Evolutionary conservation across 2,797 vertebrate species (phyloP).

Genomic region (Prunella strophiata): DNA sequence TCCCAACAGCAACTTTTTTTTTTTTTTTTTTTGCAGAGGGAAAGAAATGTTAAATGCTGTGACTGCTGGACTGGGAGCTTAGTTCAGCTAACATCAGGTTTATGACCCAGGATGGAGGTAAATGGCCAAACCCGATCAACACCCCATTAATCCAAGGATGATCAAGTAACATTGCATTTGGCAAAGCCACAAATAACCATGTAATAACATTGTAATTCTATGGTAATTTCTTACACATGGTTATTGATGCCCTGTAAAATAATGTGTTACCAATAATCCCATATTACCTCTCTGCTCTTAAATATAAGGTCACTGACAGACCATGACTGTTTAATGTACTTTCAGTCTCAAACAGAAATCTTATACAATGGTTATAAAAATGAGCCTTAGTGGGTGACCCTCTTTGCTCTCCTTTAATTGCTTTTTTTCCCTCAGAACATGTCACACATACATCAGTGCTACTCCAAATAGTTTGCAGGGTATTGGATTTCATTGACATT

Average conservation of each 20-base stretch:
- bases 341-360: constrained; percentile 49
- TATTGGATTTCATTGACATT: background rate
- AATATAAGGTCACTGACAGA: constrained; percentile 68
- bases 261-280: constrained; percentile 67
- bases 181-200: constrained; percentile 67
- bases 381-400: background rate
- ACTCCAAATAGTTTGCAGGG: background rate
- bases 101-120: constrained; percentile 45
- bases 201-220: constrained; percentile 64
- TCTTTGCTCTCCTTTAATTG: background rate
- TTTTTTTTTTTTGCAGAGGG: constrained; percentile 1
- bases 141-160: constrained; percentile 67
- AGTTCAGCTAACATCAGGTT: constrained; percentile 42
- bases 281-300: constrained; percentile 68
- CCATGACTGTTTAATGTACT: constrained; percentile 54
- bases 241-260: constrained; percentile 66
- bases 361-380: constrained; percentile 42
- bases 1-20: background rate
- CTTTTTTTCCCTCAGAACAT: background rate
- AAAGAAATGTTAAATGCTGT: background rate
- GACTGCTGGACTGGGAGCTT: constrained; percentile 33
- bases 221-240: constrained; percentile 71
- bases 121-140: constrained; percentile 65
- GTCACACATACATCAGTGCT: background rate
- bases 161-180: constrained; percentile 67